phyloP scores from a whole-genome alignment of 2,797 vertebrate species.

The Squalus acanthias region DNA sequence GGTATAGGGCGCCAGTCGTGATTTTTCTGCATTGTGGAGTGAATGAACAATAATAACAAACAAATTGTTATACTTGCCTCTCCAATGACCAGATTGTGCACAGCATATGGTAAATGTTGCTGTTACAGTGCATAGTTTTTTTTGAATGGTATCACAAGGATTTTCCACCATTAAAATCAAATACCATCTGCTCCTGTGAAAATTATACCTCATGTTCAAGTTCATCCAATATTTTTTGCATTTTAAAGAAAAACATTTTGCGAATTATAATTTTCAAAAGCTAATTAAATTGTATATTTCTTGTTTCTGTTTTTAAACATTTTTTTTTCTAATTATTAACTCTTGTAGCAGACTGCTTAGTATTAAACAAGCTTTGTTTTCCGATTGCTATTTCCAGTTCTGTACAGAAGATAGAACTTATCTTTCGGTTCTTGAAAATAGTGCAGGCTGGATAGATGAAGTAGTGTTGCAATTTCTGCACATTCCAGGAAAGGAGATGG shows the following conservation, averaged over 20 bases:
- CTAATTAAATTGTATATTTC: neutral
- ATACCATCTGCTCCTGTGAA: neutral
- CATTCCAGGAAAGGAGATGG: slow-evolving; percentile 48
- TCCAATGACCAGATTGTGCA: neutral
- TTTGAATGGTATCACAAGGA: neutral
- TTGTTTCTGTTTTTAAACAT: neutral
- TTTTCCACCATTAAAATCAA: neutral
- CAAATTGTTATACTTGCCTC: neutral
- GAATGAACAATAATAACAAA: neutral
- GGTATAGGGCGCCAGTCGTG: neutral
- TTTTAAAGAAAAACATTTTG: neutral
- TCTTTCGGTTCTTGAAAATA: slow-evolving; percentile 65
- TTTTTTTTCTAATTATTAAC: neutral
- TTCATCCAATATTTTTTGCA: neutral
- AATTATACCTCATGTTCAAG: neutral
- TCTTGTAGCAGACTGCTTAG: neutral
- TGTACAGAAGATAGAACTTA: slow-evolving; percentile 64
- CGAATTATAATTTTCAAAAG: neutral
- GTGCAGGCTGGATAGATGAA: slow-evolving; percentile 71
- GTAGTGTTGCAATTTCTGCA: slow-evolving; percentile 64
- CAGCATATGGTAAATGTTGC: neutral
- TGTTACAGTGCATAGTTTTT: neutral
- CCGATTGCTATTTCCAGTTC: slow-evolving; percentile 55
- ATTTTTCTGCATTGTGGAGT: neutral
- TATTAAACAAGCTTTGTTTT: neutral